These are phyloP conservation scores for Nasua narica DNA, from an alignment of 2,797 vertebrate species.

Conservation along the genomic window DNA sequence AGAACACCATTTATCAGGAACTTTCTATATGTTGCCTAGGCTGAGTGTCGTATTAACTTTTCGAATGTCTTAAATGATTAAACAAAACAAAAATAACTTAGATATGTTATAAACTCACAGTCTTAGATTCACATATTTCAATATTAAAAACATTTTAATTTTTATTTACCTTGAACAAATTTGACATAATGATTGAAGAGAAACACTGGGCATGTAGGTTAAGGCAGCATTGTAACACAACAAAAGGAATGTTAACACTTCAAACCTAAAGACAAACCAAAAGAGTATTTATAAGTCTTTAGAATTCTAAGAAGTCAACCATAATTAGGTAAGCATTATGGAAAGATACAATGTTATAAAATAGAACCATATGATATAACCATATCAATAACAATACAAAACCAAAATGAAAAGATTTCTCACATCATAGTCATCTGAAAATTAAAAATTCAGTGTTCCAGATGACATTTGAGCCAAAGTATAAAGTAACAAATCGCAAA, in stretches of 20 bases:
- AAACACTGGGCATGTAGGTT: slow-evolving; percentile 93
- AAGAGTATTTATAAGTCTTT: slow-evolving; percentile 55
- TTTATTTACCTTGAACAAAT: slow-evolving; percentile 95
- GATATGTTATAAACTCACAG: neutral
- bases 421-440: slow-evolving; percentile 10
- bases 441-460: slow-evolving; percentile 12
- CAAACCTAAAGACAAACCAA: slow-evolving; percentile 88
- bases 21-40: neutral
- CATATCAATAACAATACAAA: slow-evolving; percentile 16
- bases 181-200: slow-evolving; percentile 96
- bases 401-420: slow-evolving; percentile 11
- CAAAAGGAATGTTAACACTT: slow-evolving; percentile 97
- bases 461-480: neutral
- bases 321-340: neutral
- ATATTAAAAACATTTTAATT: slow-evolving; percentile 30
- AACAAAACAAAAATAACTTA: slow-evolving; percentile 46
- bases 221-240: slow-evolving; percentile 97
- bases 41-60: neutral
- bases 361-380: neutral
- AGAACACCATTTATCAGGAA: neutral
- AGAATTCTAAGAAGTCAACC: slow-evolving; percentile 51
- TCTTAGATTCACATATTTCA: slow-evolving; percentile 12
- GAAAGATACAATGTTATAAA: neutral
- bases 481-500: neutral
- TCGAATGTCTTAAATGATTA: slow-evolving; percentile 36